Percentiles rank a stretch among this genome's conserved stretches.
Evolutionary conservation across 2,797 vertebrate species (phyloP).

Genomic region (Hemitrygon akajei): DNA sequence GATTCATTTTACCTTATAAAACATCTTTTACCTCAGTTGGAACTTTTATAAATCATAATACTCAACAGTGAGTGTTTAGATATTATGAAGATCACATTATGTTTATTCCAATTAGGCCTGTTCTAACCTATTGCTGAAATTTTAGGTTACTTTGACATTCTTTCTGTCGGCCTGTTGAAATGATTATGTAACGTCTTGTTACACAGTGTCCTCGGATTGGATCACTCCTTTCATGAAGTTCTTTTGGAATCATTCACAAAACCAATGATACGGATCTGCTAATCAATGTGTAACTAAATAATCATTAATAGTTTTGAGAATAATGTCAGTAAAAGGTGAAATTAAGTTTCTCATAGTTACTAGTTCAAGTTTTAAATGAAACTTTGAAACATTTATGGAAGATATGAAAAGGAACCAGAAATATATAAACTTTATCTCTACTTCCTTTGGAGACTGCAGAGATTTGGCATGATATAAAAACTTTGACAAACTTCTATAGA

Average conservation of each 20-base stretch:
- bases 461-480: no score
- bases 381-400: neutral
- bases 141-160: neutral
- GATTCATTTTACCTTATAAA: no score
- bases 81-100: neutral
- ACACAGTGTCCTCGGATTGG: neutral
- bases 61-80: neutral
- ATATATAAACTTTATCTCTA: neutral
- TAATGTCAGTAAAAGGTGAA: neutral
- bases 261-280: neutral
- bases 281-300: neutral
- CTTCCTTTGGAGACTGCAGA: no score
- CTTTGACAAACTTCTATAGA: no score
- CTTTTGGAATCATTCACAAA: neutral
- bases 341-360: neutral
- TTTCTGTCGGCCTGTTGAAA: neutral
- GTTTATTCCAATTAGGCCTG: neutral
- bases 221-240: neutral
- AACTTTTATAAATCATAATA: neutral
- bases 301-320: neutral
- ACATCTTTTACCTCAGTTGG: neutral
- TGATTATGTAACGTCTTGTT: neutral
- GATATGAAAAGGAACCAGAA: neutral
- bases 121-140: neutral
- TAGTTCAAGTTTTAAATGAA: neutral